Evolutionary conservation across 2,113 vertebrate species (phyloP).

Genomic region (Megaptera novaeangliae): DNA sequence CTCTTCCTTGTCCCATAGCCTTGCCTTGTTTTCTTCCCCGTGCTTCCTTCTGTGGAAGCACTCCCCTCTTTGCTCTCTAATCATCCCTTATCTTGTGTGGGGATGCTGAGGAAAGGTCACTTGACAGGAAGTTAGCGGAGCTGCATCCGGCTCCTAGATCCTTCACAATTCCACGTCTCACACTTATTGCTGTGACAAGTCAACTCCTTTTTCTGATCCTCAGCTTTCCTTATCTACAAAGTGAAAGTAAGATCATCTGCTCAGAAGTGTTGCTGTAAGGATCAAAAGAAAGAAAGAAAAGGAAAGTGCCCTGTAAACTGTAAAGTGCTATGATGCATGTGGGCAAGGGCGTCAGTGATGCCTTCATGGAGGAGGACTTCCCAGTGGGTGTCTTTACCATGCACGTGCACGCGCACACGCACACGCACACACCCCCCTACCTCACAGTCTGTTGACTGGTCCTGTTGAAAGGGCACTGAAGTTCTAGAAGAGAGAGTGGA

Average conservation of each 20-base stretch:
- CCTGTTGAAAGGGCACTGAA: neutral
- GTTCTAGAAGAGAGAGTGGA: neutral
- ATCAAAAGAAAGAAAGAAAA: neutral
- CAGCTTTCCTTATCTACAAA: neutral
- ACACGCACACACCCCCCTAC: neutral
- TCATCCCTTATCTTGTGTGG: neutral
- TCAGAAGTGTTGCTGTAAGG: neutral
- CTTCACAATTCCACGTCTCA: neutral
- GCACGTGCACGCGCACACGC: fast-evolving
- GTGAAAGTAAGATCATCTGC: neutral
- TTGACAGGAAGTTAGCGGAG: neutral
- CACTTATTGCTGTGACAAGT: neutral
- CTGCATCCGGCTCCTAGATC: neutral
- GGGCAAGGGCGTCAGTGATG: neutral
- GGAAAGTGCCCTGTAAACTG: neutral
- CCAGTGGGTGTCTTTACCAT: neutral
- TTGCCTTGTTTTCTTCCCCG: neutral
- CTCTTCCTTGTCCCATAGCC: neutral
- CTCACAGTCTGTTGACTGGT: neutral
- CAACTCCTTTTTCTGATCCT: neutral
- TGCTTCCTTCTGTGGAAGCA: neutral
- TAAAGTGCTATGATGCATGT: neutral
- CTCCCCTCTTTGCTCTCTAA: neutral
- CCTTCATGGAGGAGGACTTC: neutral
- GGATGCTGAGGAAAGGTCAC: neutral